Base-by-base conservation (phyloP, 2,113 vertebrate species). In the Donacobius atricapilla region DNA sequence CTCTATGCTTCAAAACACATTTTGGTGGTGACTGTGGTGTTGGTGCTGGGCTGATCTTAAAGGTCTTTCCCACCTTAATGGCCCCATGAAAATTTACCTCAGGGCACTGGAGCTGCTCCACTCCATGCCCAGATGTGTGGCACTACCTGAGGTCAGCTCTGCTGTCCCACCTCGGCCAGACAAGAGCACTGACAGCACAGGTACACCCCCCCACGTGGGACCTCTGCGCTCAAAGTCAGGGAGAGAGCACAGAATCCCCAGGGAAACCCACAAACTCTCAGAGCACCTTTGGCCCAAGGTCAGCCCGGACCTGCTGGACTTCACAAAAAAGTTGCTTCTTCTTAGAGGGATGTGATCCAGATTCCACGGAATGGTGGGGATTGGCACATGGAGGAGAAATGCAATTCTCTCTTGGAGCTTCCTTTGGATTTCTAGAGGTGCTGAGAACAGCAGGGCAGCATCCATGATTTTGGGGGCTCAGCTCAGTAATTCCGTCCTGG, bases 171-270 rank as follows among this genome's bases (percentile, higher is more conserved):
- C 14, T 13, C 11, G 27, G 44, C 39, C 81, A 53, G 54, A 44
- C 35, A 25, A 47, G 68, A 22, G 19, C 35, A 31, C 2, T 28
- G 87, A 19, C 50, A 81, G 68, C 63, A 69, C 51, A 84, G 73
- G 27, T 3, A 15, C 31, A 4, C 6, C 56, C 70, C 35, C n/a
- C 10, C 17, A 1, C 0, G 1, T 20, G 54, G 66, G 10, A 64
- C 40, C 64, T 72, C 78, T 65, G 51, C 0, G 30, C 58, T 35
- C 82, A 44, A 28, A 48, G 42, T 6, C 61, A 8, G 76, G 60
- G 40, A 39, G 13, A 61, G 91, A 71, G 61, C 47, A 10, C 3
- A 47, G 44, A 14, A 76, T 21, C 27, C 30, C 53, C 66, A 48
- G 54, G 30, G 44, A 31, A 65, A 54, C 28, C 54, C 79, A 25